Conservation (phyloP, 1,140 invertebrate species). For the Lordiphosa stackelbergi region DNA sequence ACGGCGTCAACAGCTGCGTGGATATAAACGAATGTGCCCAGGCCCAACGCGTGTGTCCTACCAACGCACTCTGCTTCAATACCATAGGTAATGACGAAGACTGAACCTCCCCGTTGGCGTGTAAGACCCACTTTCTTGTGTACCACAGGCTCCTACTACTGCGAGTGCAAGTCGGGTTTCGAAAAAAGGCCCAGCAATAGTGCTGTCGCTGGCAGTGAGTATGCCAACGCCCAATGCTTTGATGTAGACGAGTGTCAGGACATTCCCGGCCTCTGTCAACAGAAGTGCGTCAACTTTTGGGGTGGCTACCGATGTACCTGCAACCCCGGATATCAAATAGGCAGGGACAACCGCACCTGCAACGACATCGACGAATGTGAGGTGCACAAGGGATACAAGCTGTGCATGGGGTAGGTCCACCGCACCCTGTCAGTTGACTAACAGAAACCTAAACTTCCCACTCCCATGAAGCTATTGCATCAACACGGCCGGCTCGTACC, state of each 20-base stretch:
- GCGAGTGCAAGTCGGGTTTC: constrained; percentile 87
- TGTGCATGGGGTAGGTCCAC: constrained; percentile 84
- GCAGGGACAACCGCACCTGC: constrained; percentile 87
- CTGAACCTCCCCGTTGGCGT: too few species aligned
- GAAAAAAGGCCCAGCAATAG: constrained; percentile 76
- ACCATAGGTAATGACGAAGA: constrained; percentile 76
- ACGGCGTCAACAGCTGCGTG: constrained; percentile 82
- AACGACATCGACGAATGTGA: constrained; percentile 93
- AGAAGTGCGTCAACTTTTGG: constrained; percentile 90
- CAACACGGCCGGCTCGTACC: constrained; percentile 92
- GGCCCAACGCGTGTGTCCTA: constrained; percentile 78
- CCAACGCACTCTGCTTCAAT: constrained; percentile 85
- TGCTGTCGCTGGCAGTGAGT: constrained; percentile 59
- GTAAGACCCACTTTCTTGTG: background rate
- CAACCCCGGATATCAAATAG: constrained; percentile 84
- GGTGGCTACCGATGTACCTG: constrained; percentile 89
- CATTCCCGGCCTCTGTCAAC: constrained; percentile 85
- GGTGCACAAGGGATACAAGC: constrained; percentile 82
- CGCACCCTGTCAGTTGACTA: background rate
- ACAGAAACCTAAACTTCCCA: background rate
- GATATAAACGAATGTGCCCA: constrained; percentile 92
- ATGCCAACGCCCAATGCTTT: constrained; percentile 77
- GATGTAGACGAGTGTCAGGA: constrained; percentile 84
- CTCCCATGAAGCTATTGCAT: constrained; percentile 81
- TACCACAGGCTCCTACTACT: constrained; percentile 88